A percentile compares a stretch with the other conserved stretches of the same genome.
Evolutionary conservation across 2,888 invertebrate genomes (phyloP).

Genomic region (Pristionchus exspectatus): DNA sequence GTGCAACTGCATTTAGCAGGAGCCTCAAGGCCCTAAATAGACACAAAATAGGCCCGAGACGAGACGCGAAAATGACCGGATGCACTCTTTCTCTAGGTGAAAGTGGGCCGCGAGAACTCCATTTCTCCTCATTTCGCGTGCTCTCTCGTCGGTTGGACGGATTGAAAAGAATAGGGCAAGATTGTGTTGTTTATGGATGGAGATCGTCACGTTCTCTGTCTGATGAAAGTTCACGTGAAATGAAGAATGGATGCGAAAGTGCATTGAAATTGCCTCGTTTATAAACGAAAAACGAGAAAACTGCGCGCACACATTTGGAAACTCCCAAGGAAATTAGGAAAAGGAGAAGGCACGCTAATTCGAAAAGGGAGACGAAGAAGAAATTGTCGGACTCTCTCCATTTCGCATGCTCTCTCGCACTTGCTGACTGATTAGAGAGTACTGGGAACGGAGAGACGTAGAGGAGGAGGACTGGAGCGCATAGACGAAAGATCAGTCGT

Average conservation of each 20-base stretch:
- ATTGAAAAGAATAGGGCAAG: background rate
- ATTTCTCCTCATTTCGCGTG: background rate
- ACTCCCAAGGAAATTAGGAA: background rate
- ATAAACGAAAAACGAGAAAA: background rate
- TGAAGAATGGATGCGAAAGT: no score
- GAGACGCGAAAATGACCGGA: constrained; percentile 1
- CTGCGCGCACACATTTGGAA: background rate
- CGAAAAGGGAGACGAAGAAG: background rate
- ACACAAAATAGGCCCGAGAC: background rate
- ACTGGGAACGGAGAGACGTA: background rate
- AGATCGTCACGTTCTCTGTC: no score
- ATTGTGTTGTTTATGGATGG: background rate
- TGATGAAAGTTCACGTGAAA: no score
- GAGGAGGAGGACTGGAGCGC: background rate
- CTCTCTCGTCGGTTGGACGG: no score
- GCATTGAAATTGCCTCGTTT: background rate
- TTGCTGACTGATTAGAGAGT: no score
- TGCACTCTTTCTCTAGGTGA: background rate
- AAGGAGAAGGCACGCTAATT: constrained; percentile 2
- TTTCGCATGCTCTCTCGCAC: background rate
- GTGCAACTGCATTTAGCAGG: background rate
- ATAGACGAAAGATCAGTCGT: background rate
- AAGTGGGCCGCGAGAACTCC: background rate
- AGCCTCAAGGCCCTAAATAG: background rate
- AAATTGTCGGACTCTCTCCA: background rate